A percentile compares a stretch with the other conserved stretches of the same genome.
Evolutionary conservation across 2,113 vertebrate species (phyloP).

Genomic region (Choloepus hoffmanni): DNA sequence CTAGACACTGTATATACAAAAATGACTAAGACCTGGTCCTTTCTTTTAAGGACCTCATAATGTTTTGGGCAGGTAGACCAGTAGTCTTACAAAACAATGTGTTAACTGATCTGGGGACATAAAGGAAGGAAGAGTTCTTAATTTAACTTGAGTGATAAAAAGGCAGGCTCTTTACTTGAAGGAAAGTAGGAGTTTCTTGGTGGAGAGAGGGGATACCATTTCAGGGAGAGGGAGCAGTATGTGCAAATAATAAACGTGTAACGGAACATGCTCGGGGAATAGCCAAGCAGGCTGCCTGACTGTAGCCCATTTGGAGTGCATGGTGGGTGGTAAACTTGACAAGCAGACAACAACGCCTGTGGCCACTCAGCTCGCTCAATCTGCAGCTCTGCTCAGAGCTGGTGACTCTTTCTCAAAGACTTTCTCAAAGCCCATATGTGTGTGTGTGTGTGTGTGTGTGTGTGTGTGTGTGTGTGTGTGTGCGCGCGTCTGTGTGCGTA

Average conservation of each 20-base stretch:
- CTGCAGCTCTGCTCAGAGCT: neutral
- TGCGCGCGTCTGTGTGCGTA: neutral
- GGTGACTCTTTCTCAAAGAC: neutral
- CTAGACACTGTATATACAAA: no score
- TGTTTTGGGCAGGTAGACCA: neutral
- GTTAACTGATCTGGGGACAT: neutral
- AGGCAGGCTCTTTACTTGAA: neutral
- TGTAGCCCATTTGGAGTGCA: neutral
- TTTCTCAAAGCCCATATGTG: neutral
- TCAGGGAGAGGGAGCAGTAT: neutral
- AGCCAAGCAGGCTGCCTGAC: neutral
- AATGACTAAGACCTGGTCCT: neutral
- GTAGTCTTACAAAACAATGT: neutral
- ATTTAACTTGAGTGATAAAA: neutral
- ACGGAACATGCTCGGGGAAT: neutral
- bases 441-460: neutral
- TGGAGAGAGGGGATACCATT: neutral
- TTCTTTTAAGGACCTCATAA: neutral
- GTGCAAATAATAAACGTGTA: neutral
- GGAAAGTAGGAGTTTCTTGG: neutral
- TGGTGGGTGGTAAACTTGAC: neutral
- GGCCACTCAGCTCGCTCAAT: neutral
- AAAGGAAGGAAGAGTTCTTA: neutral
- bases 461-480: neutral
- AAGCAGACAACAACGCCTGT: neutral